These are phyloP conservation scores for Thecophora atra DNA, from an alignment of 2,888 invertebrate genomes.

Conservation along the genomic window DNA sequence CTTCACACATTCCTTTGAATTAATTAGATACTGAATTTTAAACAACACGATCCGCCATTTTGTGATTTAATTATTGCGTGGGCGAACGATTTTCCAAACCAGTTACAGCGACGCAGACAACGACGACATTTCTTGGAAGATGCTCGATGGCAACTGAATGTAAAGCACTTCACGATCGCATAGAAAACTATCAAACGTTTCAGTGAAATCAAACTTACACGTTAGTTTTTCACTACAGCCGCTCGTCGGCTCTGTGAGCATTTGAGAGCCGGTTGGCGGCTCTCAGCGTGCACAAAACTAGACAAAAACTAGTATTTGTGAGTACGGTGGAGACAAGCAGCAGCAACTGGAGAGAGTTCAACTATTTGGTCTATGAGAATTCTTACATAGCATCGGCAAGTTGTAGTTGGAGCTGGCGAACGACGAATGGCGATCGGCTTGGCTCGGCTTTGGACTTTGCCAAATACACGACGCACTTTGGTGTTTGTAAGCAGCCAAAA, in stretches of 20 bases:
- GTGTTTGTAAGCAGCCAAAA: too few relatives aligned
- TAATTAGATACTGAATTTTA: too few relatives aligned
- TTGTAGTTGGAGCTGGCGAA: not conserved
- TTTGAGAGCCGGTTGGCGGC: constrained; percentile 23
- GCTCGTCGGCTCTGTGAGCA: constrained; percentile 35
- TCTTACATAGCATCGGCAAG: not conserved
- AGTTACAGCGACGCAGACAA: not conserved
- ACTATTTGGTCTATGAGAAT: constrained; percentile 14
- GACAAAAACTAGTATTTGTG: constrained; percentile 33
- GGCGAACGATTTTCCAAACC: not conserved
- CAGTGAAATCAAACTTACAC: constrained; percentile 33
- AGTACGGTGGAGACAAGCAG: not conserved
- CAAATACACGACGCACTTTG: too few relatives aligned
- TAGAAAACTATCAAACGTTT: constrained; percentile 39
- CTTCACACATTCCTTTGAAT: too few relatives aligned
- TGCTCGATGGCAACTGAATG: constrained; percentile 38
- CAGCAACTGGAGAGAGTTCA: constrained; percentile 29
- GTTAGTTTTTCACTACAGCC: constrained; percentile 45
- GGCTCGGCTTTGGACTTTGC: not conserved
- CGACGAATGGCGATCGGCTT: not conserved
- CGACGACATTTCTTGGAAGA: constrained; percentile 1
- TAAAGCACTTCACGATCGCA: constrained; percentile 37
- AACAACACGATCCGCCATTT: not conserved
- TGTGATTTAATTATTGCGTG: not conserved
- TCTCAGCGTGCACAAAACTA: constrained; percentile 27